Conservation (phyloP, 2,888 invertebrate species). For the Agapetus fuscipes region DNA sequence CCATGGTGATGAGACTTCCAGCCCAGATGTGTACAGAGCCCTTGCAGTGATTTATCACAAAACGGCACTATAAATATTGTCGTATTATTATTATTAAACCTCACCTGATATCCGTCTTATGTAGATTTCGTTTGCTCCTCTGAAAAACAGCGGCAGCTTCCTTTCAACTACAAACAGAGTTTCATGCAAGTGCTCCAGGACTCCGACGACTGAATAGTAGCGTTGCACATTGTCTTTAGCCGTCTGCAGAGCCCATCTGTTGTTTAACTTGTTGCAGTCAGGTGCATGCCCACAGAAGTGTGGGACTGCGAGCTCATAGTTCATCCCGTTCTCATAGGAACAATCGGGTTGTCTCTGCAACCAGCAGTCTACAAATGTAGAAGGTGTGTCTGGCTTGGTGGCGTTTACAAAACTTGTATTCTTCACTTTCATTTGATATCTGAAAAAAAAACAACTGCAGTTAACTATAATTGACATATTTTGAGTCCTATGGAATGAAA, state of each 20-base stretch:
- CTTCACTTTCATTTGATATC: no score
- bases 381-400: no score
- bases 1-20: no score
- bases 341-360: constrained; percentile 22
- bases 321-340: constrained; percentile 25
- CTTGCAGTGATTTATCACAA: no score
- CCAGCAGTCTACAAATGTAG: constrained; percentile 23
- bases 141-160: constrained; percentile 47
- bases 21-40: no score
- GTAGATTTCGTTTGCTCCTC: constrained; percentile 41
- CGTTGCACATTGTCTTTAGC: constrained; percentile 48
- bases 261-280: constrained; percentile 48
- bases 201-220: constrained; percentile 49
- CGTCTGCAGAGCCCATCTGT: constrained; percentile 41
- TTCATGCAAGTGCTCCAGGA: constrained; percentile 47
- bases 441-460: no score
- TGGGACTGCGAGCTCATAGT: constrained; percentile 43
- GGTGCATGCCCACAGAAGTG: constrained; percentile 55
- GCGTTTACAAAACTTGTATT: no score
- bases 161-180: constrained; percentile 44
- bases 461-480: no score
- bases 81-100: no score
- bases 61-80: no score
- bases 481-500: no score
- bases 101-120: constrained; percentile 40